A percentile compares a stretch with the other conserved stretches of the same genome.
These are phyloP conservation scores for Cranoglanis bouderius DNA, from an alignment of 2,113 vertebrate species.

Conservation along the genomic window DNA sequence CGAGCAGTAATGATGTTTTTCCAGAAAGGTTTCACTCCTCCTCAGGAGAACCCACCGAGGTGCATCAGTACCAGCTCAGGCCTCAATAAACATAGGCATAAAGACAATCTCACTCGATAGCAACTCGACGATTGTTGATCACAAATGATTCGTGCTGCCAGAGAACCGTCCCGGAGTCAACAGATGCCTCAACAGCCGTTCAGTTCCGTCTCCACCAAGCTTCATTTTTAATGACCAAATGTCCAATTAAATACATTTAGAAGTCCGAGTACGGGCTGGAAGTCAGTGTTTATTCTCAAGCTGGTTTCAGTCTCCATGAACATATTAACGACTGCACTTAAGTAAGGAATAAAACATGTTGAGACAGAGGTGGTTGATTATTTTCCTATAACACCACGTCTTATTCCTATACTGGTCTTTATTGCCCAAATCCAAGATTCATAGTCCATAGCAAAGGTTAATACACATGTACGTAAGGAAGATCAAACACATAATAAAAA, in stretches of 20 bases:
- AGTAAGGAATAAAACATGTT: background rate
- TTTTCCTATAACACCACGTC: background rate
- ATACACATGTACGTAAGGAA: too few relatives aligned
- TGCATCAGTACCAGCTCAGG: conserved; percentile 32
- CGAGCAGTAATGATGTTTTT: conserved; percentile 48
- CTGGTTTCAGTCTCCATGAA: background rate
- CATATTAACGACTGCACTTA: background rate
- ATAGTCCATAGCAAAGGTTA: background rate
- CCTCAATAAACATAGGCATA: conserved; percentile 17
- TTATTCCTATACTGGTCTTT: too few relatives aligned
- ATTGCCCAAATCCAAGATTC: background rate
- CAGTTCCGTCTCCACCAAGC: background rate
- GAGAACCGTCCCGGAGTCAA: background rate
- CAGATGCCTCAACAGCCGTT: background rate
- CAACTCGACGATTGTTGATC: background rate
- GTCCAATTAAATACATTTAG: background rate
- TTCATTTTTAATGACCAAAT: background rate
- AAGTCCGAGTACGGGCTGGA: background rate
- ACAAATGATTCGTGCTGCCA: background rate
- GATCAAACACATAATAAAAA: too few relatives aligned
- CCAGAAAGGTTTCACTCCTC: conserved; percentile 31
- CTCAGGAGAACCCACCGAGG: conserved; percentile 9
- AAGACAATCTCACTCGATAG: background rate
- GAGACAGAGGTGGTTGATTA: background rate
- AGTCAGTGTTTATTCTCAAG: background rate